A percentile compares a stretch with the other conserved stretches of the same genome.
These are phyloP conservation scores for Diarsia brunnea DNA, from an alignment of 2,888 invertebrate species.

Conservation along the genomic window DNA sequence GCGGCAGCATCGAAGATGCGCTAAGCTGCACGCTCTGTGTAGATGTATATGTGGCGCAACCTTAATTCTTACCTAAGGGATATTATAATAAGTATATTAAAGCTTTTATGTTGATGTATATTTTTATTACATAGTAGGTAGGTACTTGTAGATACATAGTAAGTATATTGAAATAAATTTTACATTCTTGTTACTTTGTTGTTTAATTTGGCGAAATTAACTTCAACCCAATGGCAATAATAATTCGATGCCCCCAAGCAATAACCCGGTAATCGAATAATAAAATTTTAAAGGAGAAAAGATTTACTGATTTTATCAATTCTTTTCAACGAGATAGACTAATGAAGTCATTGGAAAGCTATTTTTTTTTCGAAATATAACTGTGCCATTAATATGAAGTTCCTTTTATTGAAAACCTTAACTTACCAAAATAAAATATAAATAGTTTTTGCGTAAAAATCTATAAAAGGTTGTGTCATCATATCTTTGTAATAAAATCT, in stretches of 20 bases:
- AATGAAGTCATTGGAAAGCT: too few relatives aligned
- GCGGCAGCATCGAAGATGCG: background rate
- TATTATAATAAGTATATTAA: slow-evolving; percentile 11
- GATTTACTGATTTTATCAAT: too few relatives aligned
- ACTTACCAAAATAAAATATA: too few relatives aligned
- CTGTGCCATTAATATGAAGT: too few relatives aligned
- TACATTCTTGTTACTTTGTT: slow-evolving; percentile 19
- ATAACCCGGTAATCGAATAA: too few relatives aligned
- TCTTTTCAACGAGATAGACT: too few relatives aligned
- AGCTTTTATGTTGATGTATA: slow-evolving; percentile 5
- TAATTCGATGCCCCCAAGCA: background rate
- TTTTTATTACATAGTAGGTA: background rate
- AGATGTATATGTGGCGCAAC: background rate
- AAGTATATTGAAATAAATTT: slow-evolving; percentile 29
- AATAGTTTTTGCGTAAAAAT: too few relatives aligned
- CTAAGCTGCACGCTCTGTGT: background rate
- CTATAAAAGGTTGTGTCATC: too few relatives aligned
- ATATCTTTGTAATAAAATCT: too few relatives aligned
- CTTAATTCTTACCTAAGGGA: background rate
- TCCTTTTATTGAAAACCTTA: too few relatives aligned
- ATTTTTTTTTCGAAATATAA: too few relatives aligned
- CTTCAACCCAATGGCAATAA: background rate
- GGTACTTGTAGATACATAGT: background rate
- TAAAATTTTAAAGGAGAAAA: too few relatives aligned
- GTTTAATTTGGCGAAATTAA: slow-evolving; percentile 32